Base-by-base conservation (phyloP, 2,888 invertebrate genomes). In the Athripsodes cinereus region DNA sequence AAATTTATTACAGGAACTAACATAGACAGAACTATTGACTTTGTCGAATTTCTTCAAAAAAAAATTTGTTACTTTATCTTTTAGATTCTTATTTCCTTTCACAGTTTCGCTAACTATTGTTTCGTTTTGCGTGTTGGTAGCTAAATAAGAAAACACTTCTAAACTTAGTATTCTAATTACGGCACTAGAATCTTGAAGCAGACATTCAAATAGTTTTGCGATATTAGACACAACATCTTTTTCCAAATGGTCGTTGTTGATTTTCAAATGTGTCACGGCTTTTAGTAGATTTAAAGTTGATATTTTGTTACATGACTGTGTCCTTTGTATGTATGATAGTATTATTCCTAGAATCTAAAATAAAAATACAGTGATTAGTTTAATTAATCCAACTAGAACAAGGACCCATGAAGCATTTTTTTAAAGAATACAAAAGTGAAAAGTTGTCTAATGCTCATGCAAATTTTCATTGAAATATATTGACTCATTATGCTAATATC, bases 261-360 rank as follows among this genome's bases (percentile, higher is more conserved):
- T 47, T 47, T 54, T 34, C 1, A 52, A 22, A 22, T 13, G 21
- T 6, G 48, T 19, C 6, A 57, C 44, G 1, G 47, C 46, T 35
- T 57, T 51, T 16, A 60, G 18, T 11, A 58, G 13, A 22, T 56
- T 34, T 34, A 55, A 21, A 20, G 21, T 34, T 5, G 49, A 51
- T 6, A 55, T 55, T 22, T 55, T 55, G 22, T 52, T 18, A 22
- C 52, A 35, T 13, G 59, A 52, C 22, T 46, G 48, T 5, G 55
- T 51, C 21, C 35, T 55, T 18, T 19, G 1, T 20, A 55, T 16
- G 22, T 55, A 49, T n/a, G 47, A 22, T 26, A 20, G n/a, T 18
- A 59, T 34, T 11, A 48, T 48, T 22, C 35, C 11, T 8, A 59
- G 20, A 22, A 59, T 55, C 59, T 59, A 26, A 49, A 55, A 59